Evolutionary conservation across 2,888 invertebrate species (phyloP), one percentile per base, ranked within the genome.

Genomic region (Rotaria magnacalcarata): DNA sequence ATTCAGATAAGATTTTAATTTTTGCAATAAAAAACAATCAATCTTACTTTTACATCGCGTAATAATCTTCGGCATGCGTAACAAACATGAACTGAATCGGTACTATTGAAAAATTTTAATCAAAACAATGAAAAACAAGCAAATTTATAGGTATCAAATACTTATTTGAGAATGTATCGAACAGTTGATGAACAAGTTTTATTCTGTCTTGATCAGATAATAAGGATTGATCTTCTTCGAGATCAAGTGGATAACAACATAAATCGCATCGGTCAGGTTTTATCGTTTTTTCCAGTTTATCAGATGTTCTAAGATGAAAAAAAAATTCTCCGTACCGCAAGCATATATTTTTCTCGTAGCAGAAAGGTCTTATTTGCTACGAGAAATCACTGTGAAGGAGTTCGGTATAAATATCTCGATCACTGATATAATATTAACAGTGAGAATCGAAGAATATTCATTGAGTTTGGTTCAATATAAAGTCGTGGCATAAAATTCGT

Each of bases 41-140:
- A 24, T 24, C 47, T 47, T 80, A 80, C 75, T 47, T 47, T 43
- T 67, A 67, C 34, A 43, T 80, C 75, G 47, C 47, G 41, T 34
- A 80, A 16, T 43, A 80, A 41, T 24, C 75, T 19, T 80, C 75
- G 75, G 47, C 75, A 80, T 5, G 75, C 75, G n/a, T 80, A 80
- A 11, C 75, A 80, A 43, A 41, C 43, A 47, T 80, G 41, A 80
- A 80, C 41, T 43, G 43, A 11, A 24, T 80, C 47, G 8, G 7
- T 67, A 34, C 67, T 67, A 27, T 5, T 7, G 16, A 54, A 16
- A 54, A 54, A 16, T 34, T 34, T 34, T 54, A 16, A 67, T 3
- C 11, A 56, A 4, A 16, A 34, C 34, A 34, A 34, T 34, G 34
- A 34, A 34, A 34, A 34, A 34, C 34, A 34, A 34, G 34, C 34